A percentile compares a stretch with the other conserved stretches of the same genome.
Conservation (phyloP, 2,113 vertebrate species). For the Tragelaphus strepsiceros region DNA sequence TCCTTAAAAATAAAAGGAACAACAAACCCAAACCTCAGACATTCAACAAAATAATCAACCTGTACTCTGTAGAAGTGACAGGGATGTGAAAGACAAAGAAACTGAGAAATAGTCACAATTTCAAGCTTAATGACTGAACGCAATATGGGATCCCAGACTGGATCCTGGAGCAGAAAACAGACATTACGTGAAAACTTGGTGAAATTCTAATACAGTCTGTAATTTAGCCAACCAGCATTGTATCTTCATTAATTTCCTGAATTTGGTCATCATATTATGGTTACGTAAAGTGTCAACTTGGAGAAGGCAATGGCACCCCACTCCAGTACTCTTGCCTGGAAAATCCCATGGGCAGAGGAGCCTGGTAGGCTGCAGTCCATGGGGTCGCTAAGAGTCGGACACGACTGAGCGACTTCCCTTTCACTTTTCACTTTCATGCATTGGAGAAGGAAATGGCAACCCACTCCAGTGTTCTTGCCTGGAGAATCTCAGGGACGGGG, state of each 20-base stretch:
- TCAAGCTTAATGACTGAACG: not conserved
- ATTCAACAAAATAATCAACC: not conserved
- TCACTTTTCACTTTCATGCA: too few relatives aligned
- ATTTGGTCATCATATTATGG: not conserved
- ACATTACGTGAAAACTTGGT: not conserved
- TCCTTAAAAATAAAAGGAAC: not conserved
- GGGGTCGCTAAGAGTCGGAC: too few relatives aligned
- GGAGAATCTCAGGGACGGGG: too few relatives aligned
- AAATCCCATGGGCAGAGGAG: too few relatives aligned
- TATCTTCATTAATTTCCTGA: not conserved
- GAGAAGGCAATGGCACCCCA: too few relatives aligned
- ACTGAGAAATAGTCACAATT: not conserved
- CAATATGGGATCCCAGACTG: too few relatives aligned
- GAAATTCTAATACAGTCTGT: not conserved
- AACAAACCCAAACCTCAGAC: not conserved
- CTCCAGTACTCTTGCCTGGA: too few relatives aligned
- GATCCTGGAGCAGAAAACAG: not conserved
- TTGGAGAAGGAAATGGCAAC: too few relatives aligned
- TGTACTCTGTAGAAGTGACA: not conserved
- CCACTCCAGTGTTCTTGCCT: too few relatives aligned
- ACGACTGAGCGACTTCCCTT: too few relatives aligned
- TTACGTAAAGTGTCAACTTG: not conserved
- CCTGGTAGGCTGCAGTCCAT: too few relatives aligned
- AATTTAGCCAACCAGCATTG: too few relatives aligned
- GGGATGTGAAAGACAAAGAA: not conserved